phyloP scores from a whole-genome alignment of 2,797 vertebrate genomes.

The Buphagus erythrorhynchus region DNA sequence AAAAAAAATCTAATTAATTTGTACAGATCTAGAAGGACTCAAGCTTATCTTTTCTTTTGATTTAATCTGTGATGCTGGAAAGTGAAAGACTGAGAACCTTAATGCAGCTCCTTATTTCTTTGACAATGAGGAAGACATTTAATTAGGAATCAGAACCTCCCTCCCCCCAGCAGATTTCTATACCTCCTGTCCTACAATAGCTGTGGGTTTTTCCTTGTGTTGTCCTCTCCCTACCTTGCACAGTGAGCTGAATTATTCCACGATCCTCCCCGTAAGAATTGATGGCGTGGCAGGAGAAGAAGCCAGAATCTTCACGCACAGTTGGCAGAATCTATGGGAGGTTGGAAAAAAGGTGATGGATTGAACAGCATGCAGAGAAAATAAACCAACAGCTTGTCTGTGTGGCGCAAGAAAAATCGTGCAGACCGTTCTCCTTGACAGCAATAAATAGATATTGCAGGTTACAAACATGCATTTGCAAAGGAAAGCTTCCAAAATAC shows the following conservation, averaged over 20 bases:
- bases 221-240: slow-evolving; percentile 87
- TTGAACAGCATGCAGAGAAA: neutral
- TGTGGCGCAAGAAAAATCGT: neutral
- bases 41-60: neutral
- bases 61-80: neutral
- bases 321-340: slow-evolving; percentile 91
- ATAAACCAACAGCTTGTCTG: neutral
- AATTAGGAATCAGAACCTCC: neutral
- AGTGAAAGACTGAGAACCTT: neutral
- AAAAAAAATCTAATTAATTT: neutral
- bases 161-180: neutral
- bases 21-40: neutral
- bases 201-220: neutral
- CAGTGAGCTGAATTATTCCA: slow-evolving; percentile 97
- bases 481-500: neutral
- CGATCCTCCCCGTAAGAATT: slow-evolving; percentile 98
- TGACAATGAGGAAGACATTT: neutral
- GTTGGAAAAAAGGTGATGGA: slow-evolving; percentile 53
- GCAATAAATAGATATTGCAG: neutral
- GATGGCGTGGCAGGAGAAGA: slow-evolving; percentile 98
- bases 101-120: neutral
- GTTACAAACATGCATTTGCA: neutral
- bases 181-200: slow-evolving; percentile 1
- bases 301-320: slow-evolving; percentile 96
- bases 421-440: neutral